Evolutionary conservation across 1,140 invertebrate species (phyloP).

Genomic region (Drosophila prosaltans): DNA sequence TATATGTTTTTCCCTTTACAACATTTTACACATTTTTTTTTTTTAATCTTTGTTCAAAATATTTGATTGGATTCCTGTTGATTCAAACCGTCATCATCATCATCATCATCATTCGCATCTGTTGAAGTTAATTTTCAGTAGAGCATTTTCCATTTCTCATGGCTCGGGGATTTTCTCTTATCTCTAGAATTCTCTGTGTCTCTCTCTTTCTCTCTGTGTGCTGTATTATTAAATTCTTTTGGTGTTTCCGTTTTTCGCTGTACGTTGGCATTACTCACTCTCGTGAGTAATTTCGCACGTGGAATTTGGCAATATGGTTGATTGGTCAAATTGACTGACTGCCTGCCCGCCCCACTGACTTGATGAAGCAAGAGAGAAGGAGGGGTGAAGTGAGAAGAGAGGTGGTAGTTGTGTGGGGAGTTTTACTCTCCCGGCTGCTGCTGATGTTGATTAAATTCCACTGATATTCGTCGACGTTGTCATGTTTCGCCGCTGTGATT

Average conservation of each 20-base stretch:
- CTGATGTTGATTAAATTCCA: conserved; percentile 77
- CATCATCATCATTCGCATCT: conserved; percentile 34
- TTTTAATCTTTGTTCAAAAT: conserved; percentile 5
- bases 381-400: not conserved
- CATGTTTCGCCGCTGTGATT: conserved; percentile 65
- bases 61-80: conserved; percentile 2
- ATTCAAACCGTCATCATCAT: not conserved
- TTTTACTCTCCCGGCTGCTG: conserved; percentile 21
- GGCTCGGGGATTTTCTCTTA: not conserved
- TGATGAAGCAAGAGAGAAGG: not conserved
- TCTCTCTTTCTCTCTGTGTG: conserved; percentile 3
- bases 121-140: not conserved
- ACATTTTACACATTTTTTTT: conserved; percentile 2
- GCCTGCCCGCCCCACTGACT: conserved; percentile 6
- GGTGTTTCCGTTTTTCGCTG: conserved; percentile 37
- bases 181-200: conserved; percentile 7
- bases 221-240: conserved; percentile 69
- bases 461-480: conserved; percentile 63
- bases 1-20: not conserved
- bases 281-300: conserved; percentile 75
- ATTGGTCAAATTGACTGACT: conserved; percentile 34
- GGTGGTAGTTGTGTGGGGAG: not conserved
- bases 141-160: not conserved
- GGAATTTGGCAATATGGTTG: conserved; percentile 76
- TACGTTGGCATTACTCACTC: conserved; percentile 67